Evolutionary conservation across 2,888 invertebrate genomes (phyloP), one percentile per base, ranked within the genome.

Genomic region (Synergus itoensis): DNA sequence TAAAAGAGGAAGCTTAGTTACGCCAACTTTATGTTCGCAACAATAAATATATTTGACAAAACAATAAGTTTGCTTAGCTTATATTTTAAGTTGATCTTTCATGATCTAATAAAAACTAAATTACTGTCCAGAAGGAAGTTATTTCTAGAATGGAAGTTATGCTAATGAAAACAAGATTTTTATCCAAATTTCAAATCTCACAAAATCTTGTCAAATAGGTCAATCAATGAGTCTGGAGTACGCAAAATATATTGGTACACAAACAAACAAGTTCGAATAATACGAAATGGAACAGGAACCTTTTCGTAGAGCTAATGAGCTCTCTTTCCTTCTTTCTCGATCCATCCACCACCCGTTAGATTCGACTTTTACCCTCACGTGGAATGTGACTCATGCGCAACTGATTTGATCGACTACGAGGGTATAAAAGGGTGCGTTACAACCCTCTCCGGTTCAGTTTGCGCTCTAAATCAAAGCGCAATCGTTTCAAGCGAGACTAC

Each of bases 401-500:
- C 82, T 81, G 83, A 79, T 63, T 69, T 41, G 69, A 77, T 53
- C 73, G 76, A 41, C 64, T 77, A 82, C 84, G 83, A 85, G 85
- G 82, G 80, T 89, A 89, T 90, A 90, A 87, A 90, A 89, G 86
- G 84, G 82, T 81, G 84, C 67, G 84, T 67, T 77, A 80, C 86
- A 78, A 81, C 83, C 83, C 81, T 77, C 80, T 75, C 84, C 64
- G 77, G 82, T 84, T 88, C 89, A 90, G 90, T 90, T 78, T 77
- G 84, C 84, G 83, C 84, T 86, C 85, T 53, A 62, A 76, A 77
- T 60, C 62, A 75, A 77, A 83, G 75, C 78, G 79, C 67, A 45
- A n/a, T 53, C 53, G 53, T 73, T 36, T 73, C 73, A 73, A 41
- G 36, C 40, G 48, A 78, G 36, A 9, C 45, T 53, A 7, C 5